Evolutionary conservation across 2,113 vertebrate species (phyloP).

Genomic region (Lepus timidus): DNA sequence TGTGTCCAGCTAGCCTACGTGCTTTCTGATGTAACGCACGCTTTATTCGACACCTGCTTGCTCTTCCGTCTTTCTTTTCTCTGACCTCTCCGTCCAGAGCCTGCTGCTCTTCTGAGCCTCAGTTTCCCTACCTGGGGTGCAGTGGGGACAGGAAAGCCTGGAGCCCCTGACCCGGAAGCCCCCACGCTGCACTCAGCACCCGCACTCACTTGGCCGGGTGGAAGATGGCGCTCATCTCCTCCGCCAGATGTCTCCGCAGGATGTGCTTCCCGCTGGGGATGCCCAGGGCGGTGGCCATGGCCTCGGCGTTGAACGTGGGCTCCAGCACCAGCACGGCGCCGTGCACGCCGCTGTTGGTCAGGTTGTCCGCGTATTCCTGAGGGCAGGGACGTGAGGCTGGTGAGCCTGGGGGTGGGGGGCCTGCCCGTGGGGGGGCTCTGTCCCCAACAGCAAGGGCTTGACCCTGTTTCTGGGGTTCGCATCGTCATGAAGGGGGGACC

Average conservation of each 20-base stretch:
- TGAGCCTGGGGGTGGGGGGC: neutral
- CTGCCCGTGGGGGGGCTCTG: neutral
- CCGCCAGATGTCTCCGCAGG: slow-evolving; percentile 91
- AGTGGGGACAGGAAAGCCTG: rapidly evolving
- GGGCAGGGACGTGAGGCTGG: neutral
- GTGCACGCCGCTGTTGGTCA: slow-evolving; percentile 92
- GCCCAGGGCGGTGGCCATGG: slow-evolving; percentile 88
- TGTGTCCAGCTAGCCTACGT: too few relatives aligned
- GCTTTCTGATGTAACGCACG: too few relatives aligned
- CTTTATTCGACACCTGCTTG: too few relatives aligned
- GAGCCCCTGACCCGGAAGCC: neutral
- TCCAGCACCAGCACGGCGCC: slow-evolving; percentile 93
- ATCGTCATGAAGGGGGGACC: too few relatives aligned
- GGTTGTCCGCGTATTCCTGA: slow-evolving; percentile 92
- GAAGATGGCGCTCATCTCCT: slow-evolving; percentile 91
- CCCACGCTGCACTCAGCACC: rapidly evolving
- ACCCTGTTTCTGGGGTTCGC: neutral
- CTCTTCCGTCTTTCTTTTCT: neutral
- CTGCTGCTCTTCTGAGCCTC: neutral
- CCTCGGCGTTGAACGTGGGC: slow-evolving; percentile 89
- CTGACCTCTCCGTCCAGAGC: neutral
- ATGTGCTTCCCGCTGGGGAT: slow-evolving; percentile 93
- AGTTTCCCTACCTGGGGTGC: neutral
- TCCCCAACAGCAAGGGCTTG: neutral
- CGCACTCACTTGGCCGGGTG: slow-evolving; percentile 86